Conservation (phyloP, 2,888 invertebrate genomes). For the Boloria euphrosyne region DNA sequence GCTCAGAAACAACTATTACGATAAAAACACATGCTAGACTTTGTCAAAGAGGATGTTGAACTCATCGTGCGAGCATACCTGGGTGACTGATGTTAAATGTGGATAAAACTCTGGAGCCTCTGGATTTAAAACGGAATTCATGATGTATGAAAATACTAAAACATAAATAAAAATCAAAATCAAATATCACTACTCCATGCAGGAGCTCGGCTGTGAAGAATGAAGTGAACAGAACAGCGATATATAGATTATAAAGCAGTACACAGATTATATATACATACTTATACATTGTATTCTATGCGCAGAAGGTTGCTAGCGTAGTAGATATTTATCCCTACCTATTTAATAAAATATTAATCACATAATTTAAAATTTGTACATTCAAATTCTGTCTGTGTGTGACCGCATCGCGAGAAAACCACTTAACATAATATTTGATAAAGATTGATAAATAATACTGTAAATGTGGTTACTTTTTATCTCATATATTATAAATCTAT, state of each 20-base stretch:
- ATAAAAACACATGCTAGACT: slow-evolving; percentile 56
- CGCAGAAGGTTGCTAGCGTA: neutral
- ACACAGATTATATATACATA: slow-evolving; percentile 11
- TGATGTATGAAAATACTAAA: slow-evolving; percentile 46
- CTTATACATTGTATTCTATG: neutral
- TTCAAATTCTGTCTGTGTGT: too few relatives aligned
- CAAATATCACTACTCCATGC: slow-evolving; percentile 46
- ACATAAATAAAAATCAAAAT: slow-evolving; percentile 43
- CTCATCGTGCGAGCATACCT: slow-evolving; percentile 50
- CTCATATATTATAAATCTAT: too few relatives aligned
- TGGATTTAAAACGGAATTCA: slow-evolving; percentile 69
- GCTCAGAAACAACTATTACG: slow-evolving; percentile 30
- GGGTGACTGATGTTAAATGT: slow-evolving; percentile 57
- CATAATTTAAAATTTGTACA: too few relatives aligned
- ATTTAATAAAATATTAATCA: too few relatives aligned
- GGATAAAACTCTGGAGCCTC: slow-evolving; percentile 73
- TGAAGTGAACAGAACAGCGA: slow-evolving; percentile 33
- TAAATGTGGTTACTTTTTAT: too few relatives aligned
- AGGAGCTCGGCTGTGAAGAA: slow-evolving; percentile 45
- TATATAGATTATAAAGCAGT: slow-evolving; percentile 26
- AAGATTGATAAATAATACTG: too few relatives aligned
- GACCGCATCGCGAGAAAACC: too few relatives aligned
- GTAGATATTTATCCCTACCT: too few relatives aligned
- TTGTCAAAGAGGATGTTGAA: slow-evolving; percentile 46
- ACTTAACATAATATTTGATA: too few relatives aligned